A percentile compares a stretch with the other conserved stretches of the same genome.
These are phyloP conservation scores for Cochlearius cochlearius DNA, from an alignment of 2,113 vertebrate species.

Conservation along the genomic window DNA sequence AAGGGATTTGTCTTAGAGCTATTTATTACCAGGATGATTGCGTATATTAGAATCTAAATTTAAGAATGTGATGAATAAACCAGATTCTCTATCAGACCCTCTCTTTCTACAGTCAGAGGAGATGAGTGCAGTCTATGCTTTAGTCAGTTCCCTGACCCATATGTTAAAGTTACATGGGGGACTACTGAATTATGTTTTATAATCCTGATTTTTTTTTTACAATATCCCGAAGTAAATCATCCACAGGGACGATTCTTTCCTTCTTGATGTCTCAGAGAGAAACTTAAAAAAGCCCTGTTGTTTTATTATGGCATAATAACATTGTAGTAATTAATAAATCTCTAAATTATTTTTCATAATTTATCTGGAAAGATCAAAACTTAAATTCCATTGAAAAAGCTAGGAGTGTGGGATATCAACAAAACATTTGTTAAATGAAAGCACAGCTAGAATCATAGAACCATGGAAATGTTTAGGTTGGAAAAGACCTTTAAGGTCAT, in stretches of 20 bases:
- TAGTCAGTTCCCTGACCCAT: not conserved
- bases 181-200: not conserved
- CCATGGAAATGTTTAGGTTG: too few species aligned
- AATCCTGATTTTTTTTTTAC: not conserved
- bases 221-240: not conserved
- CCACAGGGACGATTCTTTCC: not conserved
- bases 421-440: not conserved
- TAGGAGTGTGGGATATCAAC: not conserved
- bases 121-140: not conserved
- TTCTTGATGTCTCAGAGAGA: not conserved
- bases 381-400: not conserved
- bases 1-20: not conserved
- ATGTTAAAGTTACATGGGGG: not conserved
- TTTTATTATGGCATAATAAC: not conserved
- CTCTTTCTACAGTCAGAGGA: not conserved
- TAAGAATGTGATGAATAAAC: not conserved
- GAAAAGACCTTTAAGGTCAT: too few species aligned
- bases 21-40: not conserved
- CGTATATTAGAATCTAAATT: not conserved
- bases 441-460: not conserved
- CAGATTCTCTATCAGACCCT: not conserved
- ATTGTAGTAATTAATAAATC: not conserved
- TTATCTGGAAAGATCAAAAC: not conserved
- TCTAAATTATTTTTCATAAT: not conserved
- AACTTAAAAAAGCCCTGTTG: accelerated